These are phyloP conservation scores for Chunga burmeisteri DNA, from an alignment of 2,113 vertebrate species.

Conservation along the genomic window DNA sequence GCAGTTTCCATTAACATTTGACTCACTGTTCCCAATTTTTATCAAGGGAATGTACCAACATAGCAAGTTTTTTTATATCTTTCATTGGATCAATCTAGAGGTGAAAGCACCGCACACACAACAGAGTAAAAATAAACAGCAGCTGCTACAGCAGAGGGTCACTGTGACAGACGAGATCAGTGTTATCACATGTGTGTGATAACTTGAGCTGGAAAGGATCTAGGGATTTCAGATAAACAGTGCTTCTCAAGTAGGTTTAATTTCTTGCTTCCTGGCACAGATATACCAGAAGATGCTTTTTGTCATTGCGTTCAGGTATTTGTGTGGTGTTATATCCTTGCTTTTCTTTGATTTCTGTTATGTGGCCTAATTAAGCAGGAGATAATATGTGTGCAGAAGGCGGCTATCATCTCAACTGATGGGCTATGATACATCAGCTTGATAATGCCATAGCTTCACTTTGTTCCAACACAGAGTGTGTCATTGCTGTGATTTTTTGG, in stretches of 20 bases:
- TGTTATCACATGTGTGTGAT: background rate
- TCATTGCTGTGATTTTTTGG: conserved; percentile 12
- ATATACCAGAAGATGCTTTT: background rate
- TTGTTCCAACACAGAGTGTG: background rate
- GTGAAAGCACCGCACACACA: background rate
- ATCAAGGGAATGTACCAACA: conserved; percentile 39
- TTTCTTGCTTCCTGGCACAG: background rate
- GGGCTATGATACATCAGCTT: background rate
- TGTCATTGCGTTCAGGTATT: background rate
- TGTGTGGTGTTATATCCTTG: background rate
- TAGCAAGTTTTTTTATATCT: conserved; percentile 51
- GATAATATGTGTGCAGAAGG: background rate
- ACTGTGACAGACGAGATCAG: background rate
- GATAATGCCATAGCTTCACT: background rate
- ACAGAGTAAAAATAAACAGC: conserved; percentile 26
- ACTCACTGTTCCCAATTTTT: conserved; percentile 49
- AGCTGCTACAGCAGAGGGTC: background rate
- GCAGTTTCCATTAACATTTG: conserved; percentile 68
- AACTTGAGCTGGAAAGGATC: background rate
- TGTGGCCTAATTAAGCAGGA: background rate
- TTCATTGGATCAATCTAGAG: conserved; percentile 43
- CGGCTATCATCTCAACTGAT: background rate
- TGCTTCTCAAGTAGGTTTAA: background rate
- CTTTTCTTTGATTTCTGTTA: conserved; percentile 1
- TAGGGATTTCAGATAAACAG: background rate